These are phyloP conservation scores for Rhimphoctona megacephalus DNA, from an alignment of 2,888 invertebrate genomes.

Conservation along the genomic window DNA sequence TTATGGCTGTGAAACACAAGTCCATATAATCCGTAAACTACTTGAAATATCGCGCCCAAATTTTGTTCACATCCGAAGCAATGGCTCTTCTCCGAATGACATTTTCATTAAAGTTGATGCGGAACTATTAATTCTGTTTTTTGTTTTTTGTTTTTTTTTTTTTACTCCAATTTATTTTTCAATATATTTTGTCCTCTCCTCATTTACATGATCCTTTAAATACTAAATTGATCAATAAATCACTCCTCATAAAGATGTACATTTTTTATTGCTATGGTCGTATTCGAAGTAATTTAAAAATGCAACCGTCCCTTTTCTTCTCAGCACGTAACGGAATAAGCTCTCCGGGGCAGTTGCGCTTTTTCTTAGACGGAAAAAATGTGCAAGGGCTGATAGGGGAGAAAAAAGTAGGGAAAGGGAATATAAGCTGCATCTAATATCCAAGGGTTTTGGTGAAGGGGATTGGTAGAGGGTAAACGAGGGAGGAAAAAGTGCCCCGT, in stretches of 20 bases:
- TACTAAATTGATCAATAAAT: background rate
- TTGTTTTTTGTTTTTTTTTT: background rate
- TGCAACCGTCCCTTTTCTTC: background rate
- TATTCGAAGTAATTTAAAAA: background rate
- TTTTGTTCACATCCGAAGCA: slow-evolving; percentile 5
- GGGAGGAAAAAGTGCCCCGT: slow-evolving; percentile 43
- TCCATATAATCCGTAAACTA: slow-evolving; percentile 1
- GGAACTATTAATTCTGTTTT: background rate
- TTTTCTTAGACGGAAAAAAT: slow-evolving; percentile 17
- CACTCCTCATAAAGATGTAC: background rate
- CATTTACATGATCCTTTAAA: background rate
- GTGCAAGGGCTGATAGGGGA: slow-evolving; percentile 19
- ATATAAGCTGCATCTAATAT: slow-evolving; percentile 48
- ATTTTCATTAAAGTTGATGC: slow-evolving; percentile 1
- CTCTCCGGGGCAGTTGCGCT: slow-evolving; percentile 41
- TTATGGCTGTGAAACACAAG: background rate
- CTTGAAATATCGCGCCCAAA: background rate
- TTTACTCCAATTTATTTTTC: background rate
- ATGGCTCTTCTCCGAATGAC: background rate
- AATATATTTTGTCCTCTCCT: background rate
- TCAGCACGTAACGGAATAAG: slow-evolving; percentile 45
- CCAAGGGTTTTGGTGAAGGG: slow-evolving; percentile 31
- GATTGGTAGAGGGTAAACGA: slow-evolving; percentile 6
- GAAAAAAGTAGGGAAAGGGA: background rate
- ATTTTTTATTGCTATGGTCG: background rate